Conservation (phyloP, 2,113 vertebrate species). For the Centropus unirufus region DNA sequence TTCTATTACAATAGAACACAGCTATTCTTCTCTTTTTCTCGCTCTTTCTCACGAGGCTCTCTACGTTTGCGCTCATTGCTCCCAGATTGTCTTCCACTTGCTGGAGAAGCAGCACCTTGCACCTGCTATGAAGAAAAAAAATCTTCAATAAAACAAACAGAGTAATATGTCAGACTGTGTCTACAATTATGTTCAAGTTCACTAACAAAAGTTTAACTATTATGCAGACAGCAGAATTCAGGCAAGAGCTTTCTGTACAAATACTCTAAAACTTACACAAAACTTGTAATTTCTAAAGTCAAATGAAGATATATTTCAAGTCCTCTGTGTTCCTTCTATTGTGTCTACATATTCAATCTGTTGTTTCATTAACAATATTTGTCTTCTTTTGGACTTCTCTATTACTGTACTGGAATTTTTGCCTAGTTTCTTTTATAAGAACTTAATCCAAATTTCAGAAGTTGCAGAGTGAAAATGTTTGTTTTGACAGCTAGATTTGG, state of each 20-base stretch:
- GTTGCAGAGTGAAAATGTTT: background rate
- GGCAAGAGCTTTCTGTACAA: background rate
- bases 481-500: background rate
- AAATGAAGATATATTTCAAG: background rate
- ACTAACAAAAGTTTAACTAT: background rate
- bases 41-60: constrained; percentile 84
- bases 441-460: background rate
- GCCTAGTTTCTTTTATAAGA: background rate
- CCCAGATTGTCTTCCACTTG: constrained; percentile 82
- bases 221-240: background rate
- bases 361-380: background rate
- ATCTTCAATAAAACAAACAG: background rate
- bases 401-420: background rate
- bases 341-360: background rate
- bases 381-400: background rate
- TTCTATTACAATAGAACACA: constrained; percentile 92
- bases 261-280: background rate
- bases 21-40: constrained; percentile 87
- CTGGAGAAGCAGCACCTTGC: constrained; percentile 80
- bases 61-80: constrained; percentile 90
- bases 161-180: too few species aligned
- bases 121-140: constrained; percentile 44
- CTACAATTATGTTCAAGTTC: background rate
- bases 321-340: background rate
- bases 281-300: background rate